Evolutionary conservation across 2,888 invertebrate species (phyloP), one percentile per base, ranked within the genome.

Genomic region (Tachina fera): DNA sequence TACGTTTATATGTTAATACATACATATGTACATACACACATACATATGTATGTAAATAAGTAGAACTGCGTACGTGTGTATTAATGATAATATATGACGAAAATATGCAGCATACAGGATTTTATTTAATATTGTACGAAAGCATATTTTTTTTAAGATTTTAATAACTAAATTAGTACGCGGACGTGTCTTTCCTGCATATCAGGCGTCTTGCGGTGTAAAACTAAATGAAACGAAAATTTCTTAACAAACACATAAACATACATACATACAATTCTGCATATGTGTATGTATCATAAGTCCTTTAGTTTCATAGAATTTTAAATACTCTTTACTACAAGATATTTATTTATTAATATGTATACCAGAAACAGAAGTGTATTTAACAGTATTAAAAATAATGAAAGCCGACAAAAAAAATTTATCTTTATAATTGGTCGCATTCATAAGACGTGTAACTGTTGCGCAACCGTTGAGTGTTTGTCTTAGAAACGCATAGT

Each of bases 141-240:
- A 80, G 60, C 58, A 70, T n/a, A 53, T 43, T 74, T 79, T 63
- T 56, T 79, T 63, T 41, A 83, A 84, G 70, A 84, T 51, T 70
- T 68, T 75, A 72, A 86, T 83, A 86, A 86, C 76, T 86, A 83
- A 86, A 86, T 86, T 86, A 86, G 71, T 14, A 58, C 43, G 58
- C 56, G 65, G 45, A 83, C 83, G 71, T 83, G 81, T 41, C 68
- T 72, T 71, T 51, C 41, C 39, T 43, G 47, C n/a, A 61, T 53
- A 39, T 51, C n/a, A 9, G 31, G 31, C 11, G 41, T 56, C 41
- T 71, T 45, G 22, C n/a, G 16, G 14, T 68, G 22, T 13, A 60
- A 11, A 60, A 5, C 31, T 1, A 63, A 10, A 22, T 51, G 14
- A 1, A 31, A 3, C 16, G 9, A 31, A 31, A 31, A 31, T 31